phyloP scores from a whole-genome alignment of 2,888 invertebrate species.

The Mesorhabditis spiculigera region DNA sequence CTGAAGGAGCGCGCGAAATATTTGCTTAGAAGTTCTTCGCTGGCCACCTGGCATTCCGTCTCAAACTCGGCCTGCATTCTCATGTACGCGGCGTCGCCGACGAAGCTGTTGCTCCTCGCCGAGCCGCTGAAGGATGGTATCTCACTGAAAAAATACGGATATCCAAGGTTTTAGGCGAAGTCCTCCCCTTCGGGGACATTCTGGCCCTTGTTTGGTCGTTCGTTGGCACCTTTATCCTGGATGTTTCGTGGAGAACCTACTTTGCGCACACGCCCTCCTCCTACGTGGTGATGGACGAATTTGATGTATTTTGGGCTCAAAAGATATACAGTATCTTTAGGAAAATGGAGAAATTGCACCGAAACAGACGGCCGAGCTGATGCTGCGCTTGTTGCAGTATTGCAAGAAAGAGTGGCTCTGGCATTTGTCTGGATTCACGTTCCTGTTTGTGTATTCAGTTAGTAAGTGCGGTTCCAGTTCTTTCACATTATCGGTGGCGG shows the following conservation, averaged over 20 bases:
- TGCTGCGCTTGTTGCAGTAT: slow-evolving; percentile 54
- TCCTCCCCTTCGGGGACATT: slow-evolving; percentile 41
- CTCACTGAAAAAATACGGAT: not conserved
- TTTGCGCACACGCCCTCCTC: slow-evolving; percentile 32
- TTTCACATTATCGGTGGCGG: too few relatives aligned
- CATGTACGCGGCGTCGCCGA: slow-evolving; percentile 41
- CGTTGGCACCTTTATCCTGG: slow-evolving; percentile 36
- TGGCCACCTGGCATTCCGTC: not conserved
- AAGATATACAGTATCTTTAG: not conserved
- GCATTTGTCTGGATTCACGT: slow-evolving; percentile 56
- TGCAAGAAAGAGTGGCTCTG: slow-evolving; percentile 55
- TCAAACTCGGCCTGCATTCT: slow-evolving; percentile 13
- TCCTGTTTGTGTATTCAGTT: slow-evolving; percentile 55
- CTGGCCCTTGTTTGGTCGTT: slow-evolving; percentile 46
- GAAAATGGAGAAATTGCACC: slow-evolving; percentile 25
- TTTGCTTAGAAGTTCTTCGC: not conserved
- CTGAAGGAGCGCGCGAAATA: not conserved
- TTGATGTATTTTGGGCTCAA: slow-evolving; percentile 15
- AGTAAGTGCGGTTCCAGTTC: slow-evolving; percentile 27
- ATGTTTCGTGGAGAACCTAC: slow-evolving; percentile 34
- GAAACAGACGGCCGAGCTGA: slow-evolving; percentile 44
- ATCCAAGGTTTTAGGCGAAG: slow-evolving; percentile 11
- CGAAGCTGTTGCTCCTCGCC: slow-evolving; percentile 38
- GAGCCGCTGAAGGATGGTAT: slow-evolving; percentile 32
- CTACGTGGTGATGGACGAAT: slow-evolving; percentile 30